phyloP scores from a whole-genome alignment of 1,140 invertebrate genomes.

The Trichogramma pretiosum region DNA sequence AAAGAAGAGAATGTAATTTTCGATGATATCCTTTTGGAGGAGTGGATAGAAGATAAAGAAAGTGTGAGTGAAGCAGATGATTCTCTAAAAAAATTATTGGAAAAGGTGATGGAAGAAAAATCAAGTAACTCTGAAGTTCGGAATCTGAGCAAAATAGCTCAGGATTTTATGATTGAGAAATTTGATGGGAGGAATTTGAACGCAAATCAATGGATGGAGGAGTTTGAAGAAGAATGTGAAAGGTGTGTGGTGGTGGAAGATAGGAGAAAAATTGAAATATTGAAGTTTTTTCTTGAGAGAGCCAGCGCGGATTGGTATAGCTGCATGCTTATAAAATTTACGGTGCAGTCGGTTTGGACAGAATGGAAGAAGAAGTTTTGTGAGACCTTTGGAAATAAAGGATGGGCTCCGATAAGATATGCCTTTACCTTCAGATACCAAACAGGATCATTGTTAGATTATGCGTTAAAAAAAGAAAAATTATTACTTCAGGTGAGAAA shows the following conservation, averaged over 20 bases:
- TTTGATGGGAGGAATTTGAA: conserved; percentile 6
- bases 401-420: neutral
- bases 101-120: conserved; percentile 1
- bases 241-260: conserved; percentile 21
- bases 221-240: conserved; percentile 13
- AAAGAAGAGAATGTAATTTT: neutral
- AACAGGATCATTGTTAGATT: neutral
- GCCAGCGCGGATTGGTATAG: neutral
- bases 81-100: neutral
- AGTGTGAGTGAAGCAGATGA: neutral
- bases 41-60: neutral
- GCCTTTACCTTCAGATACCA: neutral
- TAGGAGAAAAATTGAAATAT: conserved; percentile 22
- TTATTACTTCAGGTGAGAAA: neutral
- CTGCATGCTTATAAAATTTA: neutral
- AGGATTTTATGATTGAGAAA: conserved; percentile 14
- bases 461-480: conserved; percentile 3
- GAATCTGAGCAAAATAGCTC: conserved; percentile 11
- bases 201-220: conserved; percentile 7
- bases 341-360: neutral
- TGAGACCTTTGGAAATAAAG: conserved; percentile 2
- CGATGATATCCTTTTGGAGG: neutral
- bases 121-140: neutral
- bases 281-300: conserved; percentile 5
- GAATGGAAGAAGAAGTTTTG: neutral